Percentiles rank a stretch among this genome's conserved stretches.
Evolutionary conservation across 2,113 vertebrate species (phyloP).

Genomic region (Rhea americana): DNA sequence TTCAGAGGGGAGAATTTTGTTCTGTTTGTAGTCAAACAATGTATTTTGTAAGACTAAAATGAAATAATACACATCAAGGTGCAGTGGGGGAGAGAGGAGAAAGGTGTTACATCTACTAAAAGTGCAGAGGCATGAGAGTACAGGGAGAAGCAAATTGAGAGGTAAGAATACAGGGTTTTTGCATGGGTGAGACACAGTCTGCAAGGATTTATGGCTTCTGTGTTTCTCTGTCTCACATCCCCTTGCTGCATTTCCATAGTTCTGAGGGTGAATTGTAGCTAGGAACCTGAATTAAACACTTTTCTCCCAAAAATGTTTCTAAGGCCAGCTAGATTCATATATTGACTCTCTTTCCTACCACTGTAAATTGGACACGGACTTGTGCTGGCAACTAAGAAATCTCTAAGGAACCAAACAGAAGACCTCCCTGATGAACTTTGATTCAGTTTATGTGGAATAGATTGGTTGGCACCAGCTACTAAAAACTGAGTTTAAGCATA

Average conservation of each 20-base stretch:
- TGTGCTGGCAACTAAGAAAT: not conserved
- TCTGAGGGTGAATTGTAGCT: not conserved
- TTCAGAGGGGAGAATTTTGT: not conserved
- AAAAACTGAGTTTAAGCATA: constrained; percentile 43
- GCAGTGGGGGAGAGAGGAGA: not conserved
- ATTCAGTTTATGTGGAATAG: constrained; percentile 26
- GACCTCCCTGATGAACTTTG: constrained; percentile 19
- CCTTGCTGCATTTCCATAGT: not conserved
- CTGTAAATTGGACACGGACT: not conserved
- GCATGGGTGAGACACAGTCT: not conserved
- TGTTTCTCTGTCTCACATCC: not conserved
- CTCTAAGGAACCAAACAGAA: not conserved
- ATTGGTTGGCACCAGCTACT: constrained; percentile 36
- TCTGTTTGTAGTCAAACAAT: not conserved
- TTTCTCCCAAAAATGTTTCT: not conserved
- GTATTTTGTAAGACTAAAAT: not conserved
- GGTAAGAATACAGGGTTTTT: not conserved
- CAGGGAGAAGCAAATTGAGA: not conserved
- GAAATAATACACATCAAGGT: not conserved
- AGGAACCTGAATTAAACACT: not conserved
- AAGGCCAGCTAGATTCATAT: not conserved
- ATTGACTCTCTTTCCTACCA: not conserved
- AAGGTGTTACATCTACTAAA: not conserved
- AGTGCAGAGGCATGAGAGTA: not conserved
- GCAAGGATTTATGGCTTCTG: not conserved